Conservation (phyloP, 1,140 invertebrate genomes). For the Zaprionus africanus region DNA sequence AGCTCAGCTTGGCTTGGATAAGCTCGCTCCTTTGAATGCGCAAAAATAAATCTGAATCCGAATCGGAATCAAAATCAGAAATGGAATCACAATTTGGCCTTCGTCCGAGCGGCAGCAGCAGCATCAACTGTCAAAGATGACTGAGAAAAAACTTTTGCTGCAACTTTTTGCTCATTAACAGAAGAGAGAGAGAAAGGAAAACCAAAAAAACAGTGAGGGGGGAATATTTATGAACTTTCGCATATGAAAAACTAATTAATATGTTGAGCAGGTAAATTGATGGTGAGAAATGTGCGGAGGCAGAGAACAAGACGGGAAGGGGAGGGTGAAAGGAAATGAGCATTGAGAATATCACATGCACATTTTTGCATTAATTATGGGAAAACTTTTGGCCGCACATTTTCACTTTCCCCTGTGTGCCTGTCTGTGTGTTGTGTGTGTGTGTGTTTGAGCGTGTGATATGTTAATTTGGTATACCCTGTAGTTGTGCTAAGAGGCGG, state of each 20-base stretch:
- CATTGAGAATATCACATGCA: constrained; percentile 49
- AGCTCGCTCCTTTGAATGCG: background rate
- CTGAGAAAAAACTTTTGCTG: constrained; percentile 31
- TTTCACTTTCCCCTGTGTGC: constrained; percentile 5
- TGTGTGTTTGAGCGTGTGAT: constrained; percentile 1
- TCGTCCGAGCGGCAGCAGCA: background rate
- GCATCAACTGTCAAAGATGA: constrained; percentile 15
- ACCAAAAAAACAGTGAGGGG: background rate
- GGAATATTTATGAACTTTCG: constrained; percentile 13
- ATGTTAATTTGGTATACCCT: background rate
- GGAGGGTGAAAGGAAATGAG: constrained; percentile 33
- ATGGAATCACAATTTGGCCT: background rate
- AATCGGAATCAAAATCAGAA: background rate
- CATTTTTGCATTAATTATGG: constrained; percentile 77
- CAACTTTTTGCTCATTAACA: constrained; percentile 66
- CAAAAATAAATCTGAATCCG: constrained; percentile 10
- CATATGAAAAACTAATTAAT: constrained; percentile 78
- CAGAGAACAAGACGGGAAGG: background rate
- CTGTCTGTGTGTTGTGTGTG: background rate
- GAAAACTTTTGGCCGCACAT: constrained; percentile 57
- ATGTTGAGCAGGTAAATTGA: constrained; percentile 68
- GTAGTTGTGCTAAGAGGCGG: background rate
- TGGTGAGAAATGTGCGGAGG: constrained; percentile 19
- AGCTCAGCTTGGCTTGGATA: background rate
- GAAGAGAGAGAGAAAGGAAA: constrained; percentile 7